Conservation (phyloP, 1,140 invertebrate genomes). For the Tetraneura akinire region DNA sequence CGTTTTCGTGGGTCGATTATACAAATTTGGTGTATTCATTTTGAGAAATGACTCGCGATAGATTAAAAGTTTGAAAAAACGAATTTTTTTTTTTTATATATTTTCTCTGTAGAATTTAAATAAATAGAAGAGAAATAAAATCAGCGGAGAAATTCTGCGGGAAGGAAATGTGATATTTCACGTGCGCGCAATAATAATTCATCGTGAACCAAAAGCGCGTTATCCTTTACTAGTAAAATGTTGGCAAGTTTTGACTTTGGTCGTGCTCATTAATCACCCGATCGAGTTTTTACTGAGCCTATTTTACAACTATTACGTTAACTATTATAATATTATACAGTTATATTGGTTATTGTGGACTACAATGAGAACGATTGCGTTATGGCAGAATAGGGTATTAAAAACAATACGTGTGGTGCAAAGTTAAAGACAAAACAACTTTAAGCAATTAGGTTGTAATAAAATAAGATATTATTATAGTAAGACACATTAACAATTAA, state of each 20-base stretch:
- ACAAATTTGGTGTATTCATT: too few species aligned
- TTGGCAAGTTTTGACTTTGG: slow-evolving; percentile 5
- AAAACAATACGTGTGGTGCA: too few species aligned
- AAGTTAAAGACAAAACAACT: too few species aligned
- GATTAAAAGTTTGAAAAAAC: too few species aligned
- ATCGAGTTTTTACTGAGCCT: neutral
- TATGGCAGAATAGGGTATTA: neutral
- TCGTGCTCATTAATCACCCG: neutral
- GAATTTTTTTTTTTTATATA: too few species aligned
- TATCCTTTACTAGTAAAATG: neutral
- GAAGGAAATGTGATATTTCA: neutral
- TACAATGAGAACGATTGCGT: neutral
- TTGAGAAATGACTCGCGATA: too few species aligned
- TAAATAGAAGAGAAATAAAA: neutral
- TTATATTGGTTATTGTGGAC: neutral
- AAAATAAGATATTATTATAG: too few species aligned
- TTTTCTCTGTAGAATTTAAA: too few species aligned
- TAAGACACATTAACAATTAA: too few species aligned
- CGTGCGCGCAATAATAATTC: neutral
- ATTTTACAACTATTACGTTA: neutral
- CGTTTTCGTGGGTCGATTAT: too few species aligned
- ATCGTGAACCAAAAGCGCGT: neutral
- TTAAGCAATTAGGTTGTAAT: too few species aligned
- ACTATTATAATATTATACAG: too few species aligned
- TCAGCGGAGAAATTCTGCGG: neutral